Conservation (phyloP, 2,888 invertebrate species). For the Phragmatobia fuliginosa region DNA sequence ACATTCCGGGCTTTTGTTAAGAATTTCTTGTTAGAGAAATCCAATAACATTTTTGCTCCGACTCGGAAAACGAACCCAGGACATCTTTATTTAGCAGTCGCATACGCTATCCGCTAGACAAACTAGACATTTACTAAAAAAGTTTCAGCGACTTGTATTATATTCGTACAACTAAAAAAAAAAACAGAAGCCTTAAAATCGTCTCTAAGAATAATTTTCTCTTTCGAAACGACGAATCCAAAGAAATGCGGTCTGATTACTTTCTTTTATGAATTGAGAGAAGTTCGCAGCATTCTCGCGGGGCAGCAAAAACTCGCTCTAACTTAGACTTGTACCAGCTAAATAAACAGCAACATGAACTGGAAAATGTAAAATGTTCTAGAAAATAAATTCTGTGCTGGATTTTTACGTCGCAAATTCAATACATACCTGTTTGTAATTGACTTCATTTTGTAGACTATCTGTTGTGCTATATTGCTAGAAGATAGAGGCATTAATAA, state of each 20-base stretch:
- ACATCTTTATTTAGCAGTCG: too few relatives aligned
- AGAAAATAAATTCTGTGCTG: slow-evolving; percentile 16
- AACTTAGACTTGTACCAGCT: slow-evolving; percentile 24
- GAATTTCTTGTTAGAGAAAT: too few relatives aligned
- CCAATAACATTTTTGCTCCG: too few relatives aligned
- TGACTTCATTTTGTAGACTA: background rate
- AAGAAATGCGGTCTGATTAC: slow-evolving; percentile 46
- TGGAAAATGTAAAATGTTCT: slow-evolving; percentile 23
- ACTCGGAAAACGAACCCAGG: too few relatives aligned
- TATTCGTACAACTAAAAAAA: background rate
- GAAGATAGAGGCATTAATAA: background rate
- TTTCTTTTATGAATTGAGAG: slow-evolving; percentile 26
- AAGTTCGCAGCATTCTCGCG: slow-evolving; percentile 27
- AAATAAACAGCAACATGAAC: slow-evolving; percentile 34
- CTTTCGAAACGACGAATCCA: slow-evolving; percentile 16
- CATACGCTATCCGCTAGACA: too few relatives aligned
- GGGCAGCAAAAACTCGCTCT: slow-evolving; percentile 30
- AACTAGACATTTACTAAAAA: too few relatives aligned
- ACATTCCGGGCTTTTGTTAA: too few relatives aligned
- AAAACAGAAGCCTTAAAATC: slow-evolving; percentile 5
- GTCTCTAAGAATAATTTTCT: background rate
- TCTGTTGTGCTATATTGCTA: background rate
- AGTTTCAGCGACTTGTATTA: too few relatives aligned
- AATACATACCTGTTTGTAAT: slow-evolving; percentile 4
- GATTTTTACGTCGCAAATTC: slow-evolving; percentile 14